A percentile compares a stretch with the other conserved stretches of the same genome.
These are phyloP conservation scores for Seriola dumerili DNA, from an alignment of 2,113 vertebrate genomes.

Conservation along the genomic window DNA sequence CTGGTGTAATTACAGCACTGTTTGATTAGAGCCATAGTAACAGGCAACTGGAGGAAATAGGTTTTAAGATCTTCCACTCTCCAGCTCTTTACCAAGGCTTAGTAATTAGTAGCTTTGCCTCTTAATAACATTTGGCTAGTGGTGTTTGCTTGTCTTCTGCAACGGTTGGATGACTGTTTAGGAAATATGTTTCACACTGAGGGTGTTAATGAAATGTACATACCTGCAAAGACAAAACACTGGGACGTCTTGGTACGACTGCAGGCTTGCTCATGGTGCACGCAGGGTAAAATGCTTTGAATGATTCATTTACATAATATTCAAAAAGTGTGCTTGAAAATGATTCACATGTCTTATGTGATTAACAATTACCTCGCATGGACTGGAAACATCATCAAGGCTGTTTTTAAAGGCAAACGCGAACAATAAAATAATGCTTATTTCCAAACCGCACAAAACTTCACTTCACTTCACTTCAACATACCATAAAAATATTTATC, in stretches of 20 bases:
- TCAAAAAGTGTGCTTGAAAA: conserved; percentile 5
- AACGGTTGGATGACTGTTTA: neutral
- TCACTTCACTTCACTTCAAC: neutral
- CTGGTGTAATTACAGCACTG: conserved; percentile 32
- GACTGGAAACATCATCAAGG: neutral
- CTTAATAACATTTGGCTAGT: neutral
- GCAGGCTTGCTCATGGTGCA: conserved; percentile 20
- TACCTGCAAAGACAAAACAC: conserved; percentile 44
- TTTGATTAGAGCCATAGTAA: conserved; percentile 37
- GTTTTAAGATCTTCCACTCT: conserved; percentile 1
- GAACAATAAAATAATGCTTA: neutral
- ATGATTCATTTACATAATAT: conserved; percentile 8
- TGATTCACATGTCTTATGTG: neutral
- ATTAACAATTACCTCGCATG: conserved; percentile 21
- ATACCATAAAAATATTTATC: neutral
- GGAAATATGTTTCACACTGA: conserved; percentile 38
- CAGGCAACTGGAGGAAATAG: conserved; percentile 18
- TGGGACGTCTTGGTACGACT: conserved; percentile 13
- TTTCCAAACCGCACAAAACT: neutral
- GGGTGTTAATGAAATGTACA: conserved; percentile 57
- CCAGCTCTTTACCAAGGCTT: neutral
- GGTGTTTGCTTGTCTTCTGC: neutral
- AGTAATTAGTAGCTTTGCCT: neutral
- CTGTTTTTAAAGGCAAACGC: conserved; percentile 1
- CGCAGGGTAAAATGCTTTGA: conserved; percentile 15